Evolutionary conservation across 2,113 vertebrate species (phyloP).

Genomic region (Oncorhynchus nerka): DNA sequence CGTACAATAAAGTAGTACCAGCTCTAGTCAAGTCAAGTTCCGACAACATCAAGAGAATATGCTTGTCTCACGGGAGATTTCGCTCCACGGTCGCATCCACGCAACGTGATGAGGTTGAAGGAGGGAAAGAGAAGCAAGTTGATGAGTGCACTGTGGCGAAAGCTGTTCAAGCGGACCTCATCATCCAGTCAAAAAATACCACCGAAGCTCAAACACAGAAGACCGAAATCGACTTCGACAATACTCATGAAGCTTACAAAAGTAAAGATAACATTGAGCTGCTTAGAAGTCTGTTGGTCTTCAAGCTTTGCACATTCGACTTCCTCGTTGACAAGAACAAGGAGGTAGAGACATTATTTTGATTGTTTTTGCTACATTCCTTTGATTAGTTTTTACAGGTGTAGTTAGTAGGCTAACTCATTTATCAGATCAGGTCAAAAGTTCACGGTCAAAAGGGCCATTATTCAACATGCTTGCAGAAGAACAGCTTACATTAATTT

Average conservation of each 20-base stretch:
- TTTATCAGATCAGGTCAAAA: too few species aligned
- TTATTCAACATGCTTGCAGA: too few species aligned
- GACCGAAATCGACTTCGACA: constrained; percentile 68
- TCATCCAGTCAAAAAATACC: not conserved
- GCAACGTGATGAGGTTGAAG: constrained; percentile 7
- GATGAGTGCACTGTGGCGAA: constrained; percentile 11
- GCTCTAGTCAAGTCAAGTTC: constrained; percentile 27
- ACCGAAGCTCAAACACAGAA: constrained; percentile 14
- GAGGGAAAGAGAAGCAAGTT: constrained; percentile 17
- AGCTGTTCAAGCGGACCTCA: constrained; percentile 10
- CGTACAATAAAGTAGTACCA: constrained; percentile 40
- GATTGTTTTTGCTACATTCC: not conserved
- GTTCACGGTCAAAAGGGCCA: too few species aligned
- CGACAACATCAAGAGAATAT: constrained; percentile 18
- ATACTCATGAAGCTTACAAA: constrained; percentile 74
- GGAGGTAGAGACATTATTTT: constrained; percentile 62
- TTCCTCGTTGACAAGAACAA: constrained; percentile 73
- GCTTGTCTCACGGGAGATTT: constrained; percentile 30
- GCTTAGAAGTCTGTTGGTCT: constrained; percentile 73
- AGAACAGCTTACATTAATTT: too few species aligned
- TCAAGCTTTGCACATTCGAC: constrained; percentile 74
- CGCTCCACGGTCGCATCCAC: constrained; percentile 43
- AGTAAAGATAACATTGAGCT: constrained; percentile 81
- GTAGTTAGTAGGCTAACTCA: too few species aligned
- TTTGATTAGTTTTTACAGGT: not conserved